Evolutionary conservation across 2,113 vertebrate species (phyloP).

Genomic region (Spermophilus dauricus): DNA sequence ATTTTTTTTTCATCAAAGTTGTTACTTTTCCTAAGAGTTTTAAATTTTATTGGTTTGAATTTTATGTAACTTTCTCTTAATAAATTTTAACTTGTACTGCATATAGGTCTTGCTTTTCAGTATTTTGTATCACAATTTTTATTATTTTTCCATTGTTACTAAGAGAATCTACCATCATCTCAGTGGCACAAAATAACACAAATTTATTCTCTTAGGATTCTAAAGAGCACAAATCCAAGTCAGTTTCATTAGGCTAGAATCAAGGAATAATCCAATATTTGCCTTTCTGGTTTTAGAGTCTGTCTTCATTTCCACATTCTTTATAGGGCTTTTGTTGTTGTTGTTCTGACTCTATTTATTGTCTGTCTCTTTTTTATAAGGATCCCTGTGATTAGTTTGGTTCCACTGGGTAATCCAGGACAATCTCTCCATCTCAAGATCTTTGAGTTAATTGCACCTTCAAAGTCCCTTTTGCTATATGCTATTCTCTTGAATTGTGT

Average conservation of each 20-base stretch:
- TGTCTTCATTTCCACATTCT: neutral
- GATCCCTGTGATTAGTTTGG: neutral
- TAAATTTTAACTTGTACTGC: neutral
- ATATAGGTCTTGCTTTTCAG: neutral
- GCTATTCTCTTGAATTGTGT: neutral
- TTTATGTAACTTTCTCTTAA: neutral
- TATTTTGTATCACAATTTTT: neutral
- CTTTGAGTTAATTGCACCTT: neutral
- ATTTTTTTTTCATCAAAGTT: neutral
- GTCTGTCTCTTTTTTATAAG: neutral
- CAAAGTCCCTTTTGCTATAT: neutral
- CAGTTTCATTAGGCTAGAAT: neutral
- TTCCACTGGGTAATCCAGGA: neutral
- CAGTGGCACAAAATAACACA: neutral
- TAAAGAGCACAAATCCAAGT: neutral
- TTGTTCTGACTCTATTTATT: neutral
- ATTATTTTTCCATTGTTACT: neutral
- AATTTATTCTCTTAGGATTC: neutral
- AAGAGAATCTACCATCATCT: neutral
- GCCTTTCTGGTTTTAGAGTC: neutral
- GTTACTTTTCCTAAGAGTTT: neutral
- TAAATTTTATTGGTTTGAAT: neutral
- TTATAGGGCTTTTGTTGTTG: neutral
- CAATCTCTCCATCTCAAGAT: neutral
- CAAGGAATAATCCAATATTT: neutral